Evolutionary conservation across 2,797 vertebrate species (phyloP), one percentile per base, ranked within the genome.

Genomic region (Ptychadena robeensis): DNA sequence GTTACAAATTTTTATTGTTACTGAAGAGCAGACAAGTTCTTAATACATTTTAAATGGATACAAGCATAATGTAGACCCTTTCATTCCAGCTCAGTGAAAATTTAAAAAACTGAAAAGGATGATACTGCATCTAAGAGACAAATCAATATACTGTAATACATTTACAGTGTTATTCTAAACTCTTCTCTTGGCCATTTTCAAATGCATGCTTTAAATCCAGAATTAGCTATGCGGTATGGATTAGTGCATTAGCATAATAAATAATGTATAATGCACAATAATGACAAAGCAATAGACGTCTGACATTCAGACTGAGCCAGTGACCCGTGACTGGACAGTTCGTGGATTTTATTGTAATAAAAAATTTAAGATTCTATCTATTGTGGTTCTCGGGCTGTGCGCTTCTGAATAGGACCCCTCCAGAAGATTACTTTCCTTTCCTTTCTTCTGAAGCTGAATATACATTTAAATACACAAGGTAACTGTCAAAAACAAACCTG

Each of bases 171-270:
- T 8, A 48, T 12, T 9, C 11, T 7, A 57, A 53, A 25, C 34
- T 48, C 6, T 35, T 30, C 32, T 9, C 48, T 25, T 15, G 1
- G 74, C 22, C 61, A 77, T 27, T n/a, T 9, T 44, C 48, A 35
- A 30, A 57, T 25, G 25, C 66, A 68, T 1, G 35, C 32, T 35
- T 34, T 57, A 2, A 78, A 57, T 35, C 68, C 30, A 32, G 38
- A 30, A 67, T 28, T 37, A 74, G 35, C 32, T 37, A 74, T 38
- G 73, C 57, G 18, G 48, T 78, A 68, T 78, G n/a, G 64, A 66
- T 68, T 18, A 12, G 40, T 34, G 64, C 40, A 78, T 78, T 78
- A 78, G 32, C 38, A 78, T 68, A 81, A 73, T 81, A 82, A 82
- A 82, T 82, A 44, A 80, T 73, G 72, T 38, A 75, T 76, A 68